A percentile compares a stretch with the other conserved stretches of the same genome.
phyloP scores from a whole-genome alignment of 2,113 vertebrate species.

The Dromas ardeola region DNA sequence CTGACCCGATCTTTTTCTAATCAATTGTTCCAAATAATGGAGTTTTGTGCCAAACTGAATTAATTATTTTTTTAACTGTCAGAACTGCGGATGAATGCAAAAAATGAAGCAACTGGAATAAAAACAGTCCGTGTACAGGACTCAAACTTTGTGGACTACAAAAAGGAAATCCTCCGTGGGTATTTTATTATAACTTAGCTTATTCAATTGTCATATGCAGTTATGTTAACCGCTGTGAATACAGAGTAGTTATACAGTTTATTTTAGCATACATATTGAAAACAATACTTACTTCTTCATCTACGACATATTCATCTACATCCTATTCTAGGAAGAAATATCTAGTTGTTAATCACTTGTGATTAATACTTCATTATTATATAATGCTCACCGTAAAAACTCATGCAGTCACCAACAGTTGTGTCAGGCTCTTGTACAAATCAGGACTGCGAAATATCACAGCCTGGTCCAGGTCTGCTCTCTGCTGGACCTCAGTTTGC shows the following conservation, averaged over 20 bases:
- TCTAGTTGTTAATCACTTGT: background rate
- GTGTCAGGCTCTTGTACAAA: background rate
- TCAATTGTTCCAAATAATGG: conserved; percentile 5
- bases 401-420: background rate
- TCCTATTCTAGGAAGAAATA: background rate
- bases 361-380: background rate
- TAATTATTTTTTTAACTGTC: background rate
- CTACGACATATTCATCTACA: background rate
- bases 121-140: background rate
- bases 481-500: background rate
- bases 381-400: background rate
- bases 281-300: background rate
- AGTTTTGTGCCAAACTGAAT: background rate
- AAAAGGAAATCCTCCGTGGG: background rate
- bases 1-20: conserved; percentile 9
- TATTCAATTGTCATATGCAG: background rate
- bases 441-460: background rate
- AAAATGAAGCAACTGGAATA: background rate
- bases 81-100: background rate
- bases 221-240: background rate
- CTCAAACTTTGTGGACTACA: background rate
- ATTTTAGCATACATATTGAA: background rate
- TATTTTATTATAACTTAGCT: background rate
- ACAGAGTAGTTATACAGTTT: background rate
- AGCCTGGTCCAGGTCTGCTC: background rate